phyloP scores from a whole-genome alignment of 2,113 vertebrate genomes.

The Vidua chalybeata region DNA sequence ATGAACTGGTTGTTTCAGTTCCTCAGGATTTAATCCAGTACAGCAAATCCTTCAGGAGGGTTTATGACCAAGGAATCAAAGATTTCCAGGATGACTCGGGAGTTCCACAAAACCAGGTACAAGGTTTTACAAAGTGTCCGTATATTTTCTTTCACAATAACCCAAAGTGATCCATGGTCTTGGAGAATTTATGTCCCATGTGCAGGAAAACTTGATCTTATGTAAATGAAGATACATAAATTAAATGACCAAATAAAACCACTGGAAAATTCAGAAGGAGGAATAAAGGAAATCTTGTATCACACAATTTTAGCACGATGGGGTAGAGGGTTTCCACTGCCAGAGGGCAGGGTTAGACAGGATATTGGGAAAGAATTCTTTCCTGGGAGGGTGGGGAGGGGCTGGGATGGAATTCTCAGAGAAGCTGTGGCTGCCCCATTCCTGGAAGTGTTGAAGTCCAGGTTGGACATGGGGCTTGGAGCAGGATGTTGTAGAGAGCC shows the following conservation, averaged over 20 bases:
- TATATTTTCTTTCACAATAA: not conserved
- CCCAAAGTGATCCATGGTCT: rapidly evolving
- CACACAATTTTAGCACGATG: rapidly evolving
- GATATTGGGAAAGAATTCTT: not conserved
- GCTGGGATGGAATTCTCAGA: not conserved
- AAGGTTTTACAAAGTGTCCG: not conserved
- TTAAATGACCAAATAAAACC: not conserved
- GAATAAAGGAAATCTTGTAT: not conserved
- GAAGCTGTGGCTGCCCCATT: not conserved
- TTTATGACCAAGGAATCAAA: not conserved
- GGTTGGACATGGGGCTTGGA: not conserved
- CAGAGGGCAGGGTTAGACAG: not conserved
- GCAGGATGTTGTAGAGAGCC: not conserved
- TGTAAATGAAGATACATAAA: not conserved
- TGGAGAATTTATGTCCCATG: not conserved
- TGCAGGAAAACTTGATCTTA: not conserved
- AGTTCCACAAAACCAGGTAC: not conserved
- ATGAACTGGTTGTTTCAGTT: rapidly evolving
- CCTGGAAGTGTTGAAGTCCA: not conserved
- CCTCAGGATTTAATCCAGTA: not conserved
- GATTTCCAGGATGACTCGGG: not conserved
- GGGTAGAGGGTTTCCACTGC: not conserved
- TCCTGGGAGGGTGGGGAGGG: not conserved
- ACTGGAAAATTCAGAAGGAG: not conserved
- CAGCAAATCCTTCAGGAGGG: not conserved